Base-by-base conservation (phyloP, 2,888 invertebrate species). In the Andrena bucephala region DNA sequence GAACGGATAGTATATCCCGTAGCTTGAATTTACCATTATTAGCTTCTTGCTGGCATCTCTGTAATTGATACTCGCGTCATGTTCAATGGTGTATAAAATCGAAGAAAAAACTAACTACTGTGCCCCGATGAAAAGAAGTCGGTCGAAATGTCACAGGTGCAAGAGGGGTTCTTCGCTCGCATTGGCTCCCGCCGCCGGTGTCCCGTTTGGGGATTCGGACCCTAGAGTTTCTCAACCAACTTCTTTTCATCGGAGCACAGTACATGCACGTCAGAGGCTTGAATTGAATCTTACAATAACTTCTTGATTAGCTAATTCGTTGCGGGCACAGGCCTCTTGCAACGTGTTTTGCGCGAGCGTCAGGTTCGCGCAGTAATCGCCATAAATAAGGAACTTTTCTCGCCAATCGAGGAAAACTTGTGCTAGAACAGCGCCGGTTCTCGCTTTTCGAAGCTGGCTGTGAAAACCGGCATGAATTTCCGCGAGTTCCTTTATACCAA, bases 21-120 rank as follows among this genome's bases (percentile, higher is more conserved):
- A 99, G 95, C 94, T 98, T 98, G 93, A 99, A 98, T 93, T 98
- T 97, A 16, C 98, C 98, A 90, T 98, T 98, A 94, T 99, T 99
- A 91, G 98, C 98, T 92, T 98, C 97, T 91, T 97, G 96, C 94
- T 99, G 99, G 94, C 98, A 98, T 95, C 97, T 97, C 98, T 98
- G 94, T 24, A 81, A 85, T 33, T 57, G 20, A 42, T 71, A 69
- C 33, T 13, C 20, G 3, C 16, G 63, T 27, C 31, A 24, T 13
- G 27, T 57, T 68, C 8, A 33, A 36, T 24, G n/a, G 27, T 57
- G 42, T 7, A 1, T 36, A 24, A 13, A 24, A 36, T 13, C 62
- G 0, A 48, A 48, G 24, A 24, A 5, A 0, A 42, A 0, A 10
- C 8, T 27, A 48, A 31, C n/a, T 1, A 76, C 20, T 20, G 20